Conservation (phyloP, 2,113 vertebrate genomes). For the Gavia stellata region DNA sequence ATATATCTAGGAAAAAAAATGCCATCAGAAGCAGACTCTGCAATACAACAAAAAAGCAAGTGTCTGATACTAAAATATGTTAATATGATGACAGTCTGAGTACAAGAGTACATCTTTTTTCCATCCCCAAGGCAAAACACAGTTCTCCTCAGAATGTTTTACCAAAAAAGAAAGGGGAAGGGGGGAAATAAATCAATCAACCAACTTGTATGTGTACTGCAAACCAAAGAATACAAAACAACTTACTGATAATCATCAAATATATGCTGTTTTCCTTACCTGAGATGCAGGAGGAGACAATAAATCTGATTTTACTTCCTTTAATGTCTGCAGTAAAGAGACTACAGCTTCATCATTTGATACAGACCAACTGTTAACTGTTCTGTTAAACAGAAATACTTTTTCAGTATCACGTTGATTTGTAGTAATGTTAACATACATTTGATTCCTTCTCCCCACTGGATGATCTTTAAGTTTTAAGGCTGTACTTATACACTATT, state of each 20-base stretch:
- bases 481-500: neutral
- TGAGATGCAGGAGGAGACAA: neutral
- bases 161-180: neutral
- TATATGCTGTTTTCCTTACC: constrained; percentile 27
- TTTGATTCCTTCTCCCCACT: neutral
- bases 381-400: constrained; percentile 54
- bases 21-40: neutral
- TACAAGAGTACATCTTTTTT: neutral
- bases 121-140: neutral
- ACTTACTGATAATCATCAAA: neutral
- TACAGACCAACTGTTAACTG: constrained; percentile 36
- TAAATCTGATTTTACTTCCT: constrained; percentile 67
- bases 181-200: neutral
- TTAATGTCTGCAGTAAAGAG: constrained; percentile 57
- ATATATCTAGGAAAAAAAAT: neutral
- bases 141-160: neutral
- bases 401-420: neutral
- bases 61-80: neutral
- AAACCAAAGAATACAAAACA: neutral
- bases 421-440: neutral
- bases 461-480: neutral
- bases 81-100: neutral
- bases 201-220: neutral
- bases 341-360: constrained; percentile 64
- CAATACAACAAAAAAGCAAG: neutral